These are phyloP conservation scores for Dastarcus helophoroides DNA, from an alignment of 2,888 invertebrate species.

Conservation along the genomic window DNA sequence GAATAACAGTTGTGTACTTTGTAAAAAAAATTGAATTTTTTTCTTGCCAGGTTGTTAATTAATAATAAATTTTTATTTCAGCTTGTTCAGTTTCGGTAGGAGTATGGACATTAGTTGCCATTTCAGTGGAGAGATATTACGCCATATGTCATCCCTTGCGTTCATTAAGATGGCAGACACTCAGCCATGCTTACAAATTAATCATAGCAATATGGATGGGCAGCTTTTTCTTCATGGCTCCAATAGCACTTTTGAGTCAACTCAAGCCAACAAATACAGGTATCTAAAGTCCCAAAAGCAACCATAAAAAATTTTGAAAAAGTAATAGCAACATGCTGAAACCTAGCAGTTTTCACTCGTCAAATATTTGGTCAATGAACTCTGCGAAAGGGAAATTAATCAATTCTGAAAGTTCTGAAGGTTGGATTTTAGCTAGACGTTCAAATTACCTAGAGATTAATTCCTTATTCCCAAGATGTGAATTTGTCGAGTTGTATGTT, in stretches of 20 bases:
- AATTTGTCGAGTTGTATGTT: no score
- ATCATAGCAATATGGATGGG: slow-evolving; percentile 54
- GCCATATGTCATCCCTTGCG: slow-evolving; percentile 67
- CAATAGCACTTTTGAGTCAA: slow-evolving; percentile 48
- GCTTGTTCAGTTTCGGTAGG: slow-evolving; percentile 65
- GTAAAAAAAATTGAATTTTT: no score
- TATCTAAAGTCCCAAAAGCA: slow-evolving; percentile 13
- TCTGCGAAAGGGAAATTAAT: no score
- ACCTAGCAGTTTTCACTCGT: no score
- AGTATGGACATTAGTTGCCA: slow-evolving; percentile 67
- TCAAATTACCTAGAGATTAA: no score
- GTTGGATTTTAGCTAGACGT: no score
- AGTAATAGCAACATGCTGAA: no score
- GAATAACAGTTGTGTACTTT: no score
- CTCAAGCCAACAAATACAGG: slow-evolving; percentile 42
- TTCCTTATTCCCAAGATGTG: no score
- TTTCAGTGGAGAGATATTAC: slow-evolving; percentile 67
- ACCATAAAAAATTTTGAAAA: slow-evolving; percentile 1
- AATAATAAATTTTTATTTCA: slow-evolving; percentile 40
- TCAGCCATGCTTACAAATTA: slow-evolving; percentile 61
- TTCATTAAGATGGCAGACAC: slow-evolving; percentile 64
- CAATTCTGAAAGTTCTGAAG: no score
- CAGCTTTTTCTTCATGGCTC: slow-evolving; percentile 53
- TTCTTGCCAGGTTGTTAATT: no score
- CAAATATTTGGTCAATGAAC: no score